phyloP scores from a whole-genome alignment of 2,113 vertebrate species.

The Notechis scutatus region DNA sequence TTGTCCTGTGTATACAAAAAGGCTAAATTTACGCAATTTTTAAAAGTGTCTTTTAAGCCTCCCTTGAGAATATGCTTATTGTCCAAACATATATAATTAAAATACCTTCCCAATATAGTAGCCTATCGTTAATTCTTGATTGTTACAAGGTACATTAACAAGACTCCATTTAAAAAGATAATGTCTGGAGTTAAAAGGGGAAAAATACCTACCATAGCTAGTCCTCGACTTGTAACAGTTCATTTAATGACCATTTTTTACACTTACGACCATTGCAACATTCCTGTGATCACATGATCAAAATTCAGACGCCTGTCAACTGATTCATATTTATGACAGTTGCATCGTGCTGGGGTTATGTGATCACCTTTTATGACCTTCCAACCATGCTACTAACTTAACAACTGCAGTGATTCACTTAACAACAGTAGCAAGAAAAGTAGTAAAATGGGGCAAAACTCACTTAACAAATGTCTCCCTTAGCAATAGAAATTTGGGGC shows the following conservation, averaged over 20 bases:
- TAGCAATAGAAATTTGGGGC: neutral
- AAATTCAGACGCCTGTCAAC: neutral
- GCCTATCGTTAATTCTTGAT: conserved; percentile 21
- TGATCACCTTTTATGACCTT: neutral
- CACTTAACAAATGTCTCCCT: neutral
- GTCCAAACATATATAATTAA: conserved; percentile 20
- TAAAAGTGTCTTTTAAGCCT: neutral
- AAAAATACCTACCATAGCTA: neutral
- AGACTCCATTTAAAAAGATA: neutral
- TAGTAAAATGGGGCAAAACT: neutral
- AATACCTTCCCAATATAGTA: neutral
- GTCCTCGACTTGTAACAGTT: neutral
- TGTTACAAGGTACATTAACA: conserved; percentile 7
- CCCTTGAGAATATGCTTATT: conserved; percentile 9
- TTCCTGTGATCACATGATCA: neutral
- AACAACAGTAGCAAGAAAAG: neutral
- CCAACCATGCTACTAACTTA: neutral
- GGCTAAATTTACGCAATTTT: neutral
- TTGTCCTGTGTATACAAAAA: neutral
- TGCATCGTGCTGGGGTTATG: neutral
- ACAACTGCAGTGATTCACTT: neutral
- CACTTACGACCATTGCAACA: neutral
- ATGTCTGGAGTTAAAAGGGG: neutral
- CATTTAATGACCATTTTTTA: neutral
- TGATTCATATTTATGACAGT: neutral